Conservation (phyloP, 2,797 vertebrate genomes). For the Pipistrellus nathusii region DNA sequence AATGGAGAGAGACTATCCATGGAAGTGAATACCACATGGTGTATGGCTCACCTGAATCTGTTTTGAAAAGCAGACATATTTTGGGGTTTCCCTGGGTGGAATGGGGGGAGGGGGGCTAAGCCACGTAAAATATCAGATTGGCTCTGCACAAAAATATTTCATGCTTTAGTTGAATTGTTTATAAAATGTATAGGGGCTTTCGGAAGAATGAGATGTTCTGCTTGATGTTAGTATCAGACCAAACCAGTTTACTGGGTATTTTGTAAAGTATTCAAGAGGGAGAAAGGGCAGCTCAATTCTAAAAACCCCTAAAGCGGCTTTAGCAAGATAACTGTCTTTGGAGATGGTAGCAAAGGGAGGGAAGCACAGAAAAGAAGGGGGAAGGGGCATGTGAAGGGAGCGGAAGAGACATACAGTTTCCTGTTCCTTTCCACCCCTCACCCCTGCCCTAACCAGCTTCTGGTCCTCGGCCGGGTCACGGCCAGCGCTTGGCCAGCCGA, state of each 20-base stretch:
- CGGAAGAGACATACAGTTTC: not conserved
- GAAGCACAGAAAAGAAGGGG: not conserved
- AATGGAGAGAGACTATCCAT: not conserved
- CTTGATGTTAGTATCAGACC: not conserved
- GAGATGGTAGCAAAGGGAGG: not conserved
- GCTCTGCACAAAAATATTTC: conserved; percentile 18
- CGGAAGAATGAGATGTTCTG: not conserved
- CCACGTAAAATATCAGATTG: not conserved
- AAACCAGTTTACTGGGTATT: not conserved
- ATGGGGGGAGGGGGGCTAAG: not conserved
- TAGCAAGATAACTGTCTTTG: not conserved
- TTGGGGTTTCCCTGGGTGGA: not conserved
- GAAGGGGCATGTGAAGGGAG: not conserved
- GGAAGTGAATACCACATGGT: not conserved
- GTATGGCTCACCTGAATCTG: not conserved
- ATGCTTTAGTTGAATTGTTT: not conserved
- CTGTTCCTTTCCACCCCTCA: not conserved
- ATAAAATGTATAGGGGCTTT: not conserved
- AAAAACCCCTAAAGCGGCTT: not conserved
- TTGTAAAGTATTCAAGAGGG: not conserved
- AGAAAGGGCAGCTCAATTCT: not conserved
- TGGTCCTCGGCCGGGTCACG: not conserved
- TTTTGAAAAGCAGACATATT: not conserved
- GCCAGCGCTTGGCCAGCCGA: not conserved
- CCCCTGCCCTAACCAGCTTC: not conserved